Evolutionary conservation across 2,888 invertebrate species (phyloP).

Genomic region (Drosophila histrio): DNA sequence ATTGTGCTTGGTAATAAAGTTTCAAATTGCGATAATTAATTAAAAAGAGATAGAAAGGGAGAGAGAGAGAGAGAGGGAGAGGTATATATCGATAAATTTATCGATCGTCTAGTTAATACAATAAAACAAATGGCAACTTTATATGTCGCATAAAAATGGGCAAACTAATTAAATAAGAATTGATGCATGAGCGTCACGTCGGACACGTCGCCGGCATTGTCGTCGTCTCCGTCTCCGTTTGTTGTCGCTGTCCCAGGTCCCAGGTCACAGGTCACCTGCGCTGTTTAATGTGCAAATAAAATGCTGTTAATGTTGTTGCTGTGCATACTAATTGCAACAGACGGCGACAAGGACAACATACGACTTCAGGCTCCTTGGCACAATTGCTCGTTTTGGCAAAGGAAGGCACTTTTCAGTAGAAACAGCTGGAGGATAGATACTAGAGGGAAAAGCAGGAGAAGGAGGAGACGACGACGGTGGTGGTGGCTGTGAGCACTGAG

Average conservation of each 20-base stretch:
- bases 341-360: conserved; percentile 37
- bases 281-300: conserved; percentile 69
- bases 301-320: conserved; percentile 63
- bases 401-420: conserved; percentile 27
- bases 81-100: conserved; percentile 2
- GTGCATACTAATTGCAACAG: conserved; percentile 73
- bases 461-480: background rate
- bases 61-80: background rate
- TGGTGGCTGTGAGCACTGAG: background rate
- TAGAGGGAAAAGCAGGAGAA: background rate
- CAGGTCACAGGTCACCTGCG: conserved; percentile 60
- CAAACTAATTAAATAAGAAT: conserved; percentile 63
- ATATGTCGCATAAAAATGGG: conserved; percentile 48
- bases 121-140: conserved; percentile 12
- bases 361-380: conserved; percentile 19
- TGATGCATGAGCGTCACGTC: conserved; percentile 66
- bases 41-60: background rate
- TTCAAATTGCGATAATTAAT: conserved; percentile 1
- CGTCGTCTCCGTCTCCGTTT: background rate
- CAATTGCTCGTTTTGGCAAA: conserved; percentile 43
- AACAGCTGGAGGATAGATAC: background rate
- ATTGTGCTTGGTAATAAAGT: no score
- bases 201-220: conserved; percentile 4
- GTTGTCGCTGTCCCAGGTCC: conserved; percentile 14
- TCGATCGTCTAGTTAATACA: conserved; percentile 7